Evolutionary conservation across 2,888 invertebrate species (phyloP), one percentile per base, ranked within the genome.

Genomic region (Drosophila lutescens): DNA sequence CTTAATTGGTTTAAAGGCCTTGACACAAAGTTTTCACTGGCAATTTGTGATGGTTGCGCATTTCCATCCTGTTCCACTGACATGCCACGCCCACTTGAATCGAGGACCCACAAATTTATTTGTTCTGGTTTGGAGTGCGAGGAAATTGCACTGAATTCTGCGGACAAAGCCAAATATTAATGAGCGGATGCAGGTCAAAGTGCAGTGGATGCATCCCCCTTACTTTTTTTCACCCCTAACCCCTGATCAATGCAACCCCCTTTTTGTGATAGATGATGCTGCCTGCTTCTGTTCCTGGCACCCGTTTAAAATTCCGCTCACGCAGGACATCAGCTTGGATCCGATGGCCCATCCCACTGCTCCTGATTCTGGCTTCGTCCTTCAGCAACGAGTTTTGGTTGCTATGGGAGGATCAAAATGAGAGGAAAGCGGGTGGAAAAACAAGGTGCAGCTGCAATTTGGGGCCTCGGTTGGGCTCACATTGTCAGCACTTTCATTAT

Each of bases 401-500:
- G 59, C 50, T 47, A 23, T 55, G 59, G 76, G 40, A 26, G 54
- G 53, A 26, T 26, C 26, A 4, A 10, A 9, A 23, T 34, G 10
- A 40, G 34, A n/a, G 30, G 50, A 20, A 15, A n/a, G 23, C 57
- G 75, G 26, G 23, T 13, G 36, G 10, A 10, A 40, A 41, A 54
- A 54, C 53, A 65, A 58, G 73, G 61, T 54, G 74, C 69, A 77
- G 69, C 54, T 74, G 77, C 74, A 77, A 74, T 74, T 75, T 59
- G 55, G 49, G 62, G 57, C 60, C 50, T 73, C 41, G 44, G 46
- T 53, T 73, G 43, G 40, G 62, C 34, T 68, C 54, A 74, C 74
- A 77, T 77, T 77, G 77, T 77, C 78, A 77, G 78, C 78, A 77
- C 63, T 74, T 74, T 77, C 74, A 77, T 77, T 73, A 74, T 65